Base-by-base conservation (phyloP, 2,113 vertebrate species). In the Gallinago undulata region DNA sequence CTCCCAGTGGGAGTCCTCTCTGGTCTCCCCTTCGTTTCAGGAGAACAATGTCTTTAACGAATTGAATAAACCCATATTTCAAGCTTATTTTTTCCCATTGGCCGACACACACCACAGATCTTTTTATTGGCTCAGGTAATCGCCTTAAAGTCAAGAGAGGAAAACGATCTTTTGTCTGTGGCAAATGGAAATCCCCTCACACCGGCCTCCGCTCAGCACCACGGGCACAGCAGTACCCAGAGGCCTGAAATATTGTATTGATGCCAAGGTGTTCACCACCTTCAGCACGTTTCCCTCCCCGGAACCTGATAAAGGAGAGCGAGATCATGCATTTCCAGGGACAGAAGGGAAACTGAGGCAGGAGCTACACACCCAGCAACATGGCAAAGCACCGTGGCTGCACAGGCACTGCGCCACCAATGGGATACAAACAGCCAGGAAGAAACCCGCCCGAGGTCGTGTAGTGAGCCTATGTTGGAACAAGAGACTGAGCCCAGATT, bases 171-270 rank as follows among this genome's bases (percentile, higher is more conserved):
- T 89, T 88, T 83, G 74, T 73, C 60, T 79, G 84, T 64, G 67
- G 91, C 78, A 89, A 77, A 76, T 82, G 94, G 94, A 97, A 97
- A 96, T 91, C 94, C 97, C 96, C 97, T 79, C 57, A 35, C 39
- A 28, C 0, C n/a, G 48, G 64, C 39, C 68, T 72, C 64, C 21
- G 57, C 70, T 86, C 53, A 63, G 73, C 45, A 87, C 17, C 37
- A 48, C 0, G 0, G 70, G 51, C 69, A 92, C 43, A 82, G 59
- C 72, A 82, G 79, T 27, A 56, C 43, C 55, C 35, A 67, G 68
- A 37, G 50, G 16, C 23, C 79, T 90, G 53, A 85, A 75, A 33
- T 15, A 13, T 0, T 24, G 30, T 5, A 60, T 6, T 13, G 48
- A 75, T 2, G 2, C 23, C 76, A 83, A 51, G 64, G 43, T 16